Conservation (phyloP, 2,113 vertebrate genomes). For the Megaleporinus macrocephalus region DNA sequence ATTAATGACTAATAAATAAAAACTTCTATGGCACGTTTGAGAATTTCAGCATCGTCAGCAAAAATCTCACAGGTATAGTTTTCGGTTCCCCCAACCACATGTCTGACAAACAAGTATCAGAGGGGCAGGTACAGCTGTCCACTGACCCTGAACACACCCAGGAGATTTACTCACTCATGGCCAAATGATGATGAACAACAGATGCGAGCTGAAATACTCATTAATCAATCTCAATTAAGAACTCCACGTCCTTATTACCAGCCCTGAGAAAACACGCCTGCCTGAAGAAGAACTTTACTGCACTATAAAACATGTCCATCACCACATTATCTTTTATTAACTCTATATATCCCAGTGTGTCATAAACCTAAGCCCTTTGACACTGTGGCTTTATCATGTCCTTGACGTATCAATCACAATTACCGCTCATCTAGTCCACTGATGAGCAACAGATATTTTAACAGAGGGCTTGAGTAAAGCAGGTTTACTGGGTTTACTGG, state of each 20-base stretch:
- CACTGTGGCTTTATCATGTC: not conserved
- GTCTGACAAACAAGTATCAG: constrained; percentile 9
- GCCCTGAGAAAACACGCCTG: no score
- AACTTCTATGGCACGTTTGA: no score
- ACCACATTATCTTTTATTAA: not conserved
- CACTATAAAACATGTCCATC: not conserved
- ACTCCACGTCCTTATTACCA: not conserved
- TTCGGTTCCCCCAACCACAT: not conserved
- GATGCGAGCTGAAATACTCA: not conserved
- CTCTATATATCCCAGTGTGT: not conserved
- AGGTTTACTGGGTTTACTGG: no score
- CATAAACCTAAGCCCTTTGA: not conserved
- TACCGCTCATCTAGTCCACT: not conserved
- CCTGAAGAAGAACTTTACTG: no score
- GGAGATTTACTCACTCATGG: not conserved
- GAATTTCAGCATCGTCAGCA: no score
- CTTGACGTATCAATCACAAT: not conserved
- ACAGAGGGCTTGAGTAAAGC: no score
- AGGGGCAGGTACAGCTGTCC: not conserved
- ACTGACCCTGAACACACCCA: not conserved
- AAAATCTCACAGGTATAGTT: no score
- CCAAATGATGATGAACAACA: not conserved
- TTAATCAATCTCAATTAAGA: constrained; percentile 2
- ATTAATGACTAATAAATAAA: no score
- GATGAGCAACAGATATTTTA: not conserved